Conservation (phyloP, 1,140 invertebrate genomes). For the Aphaenogaster floridana region DNA sequence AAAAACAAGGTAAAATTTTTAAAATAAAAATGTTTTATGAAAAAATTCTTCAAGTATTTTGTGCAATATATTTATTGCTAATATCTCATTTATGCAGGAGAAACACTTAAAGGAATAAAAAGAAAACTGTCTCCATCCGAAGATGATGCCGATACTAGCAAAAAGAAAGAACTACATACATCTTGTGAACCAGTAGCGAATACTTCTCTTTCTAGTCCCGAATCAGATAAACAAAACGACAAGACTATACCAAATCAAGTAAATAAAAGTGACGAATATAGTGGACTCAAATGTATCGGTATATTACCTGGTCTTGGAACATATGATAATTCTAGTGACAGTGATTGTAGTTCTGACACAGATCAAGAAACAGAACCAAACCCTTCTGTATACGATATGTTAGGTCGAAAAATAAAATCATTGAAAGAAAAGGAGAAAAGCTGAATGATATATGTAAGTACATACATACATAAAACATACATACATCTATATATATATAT, state of each 20-base stretch:
- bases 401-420: slow-evolving; percentile 87
- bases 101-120: slow-evolving; percentile 82
- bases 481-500: too few relatives aligned
- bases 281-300: slow-evolving; percentile 90
- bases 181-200: slow-evolving; percentile 60
- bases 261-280: slow-evolving; percentile 20
- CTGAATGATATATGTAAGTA: slow-evolving; percentile 68
- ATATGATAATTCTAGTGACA: slow-evolving; percentile 92
- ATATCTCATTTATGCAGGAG: slow-evolving; percentile 19
- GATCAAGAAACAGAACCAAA: slow-evolving; percentile 87
- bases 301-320: slow-evolving; percentile 92
- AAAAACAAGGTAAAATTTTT: slow-evolving; percentile 84
- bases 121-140: slow-evolving; percentile 89
- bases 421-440: slow-evolving; percentile 80
- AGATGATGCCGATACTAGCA: slow-evolving; percentile 75
- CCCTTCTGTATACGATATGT: slow-evolving; percentile 86
- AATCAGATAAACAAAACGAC: slow-evolving; percentile 25
- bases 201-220: slow-evolving; percentile 22
- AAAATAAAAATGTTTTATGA: slow-evolving; percentile 34
- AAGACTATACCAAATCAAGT: slow-evolving; percentile 40
- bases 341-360: slow-evolving; percentile 88
- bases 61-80: neutral
- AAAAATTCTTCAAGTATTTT: slow-evolving; percentile 50
- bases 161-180: slow-evolving; percentile 54
- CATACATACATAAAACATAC: neutral